A percentile compares a stretch with the other conserved stretches of the same genome.
phyloP scores from a whole-genome alignment of 2,797 vertebrate genomes.

The Parauchenoglanis punctatus region DNA sequence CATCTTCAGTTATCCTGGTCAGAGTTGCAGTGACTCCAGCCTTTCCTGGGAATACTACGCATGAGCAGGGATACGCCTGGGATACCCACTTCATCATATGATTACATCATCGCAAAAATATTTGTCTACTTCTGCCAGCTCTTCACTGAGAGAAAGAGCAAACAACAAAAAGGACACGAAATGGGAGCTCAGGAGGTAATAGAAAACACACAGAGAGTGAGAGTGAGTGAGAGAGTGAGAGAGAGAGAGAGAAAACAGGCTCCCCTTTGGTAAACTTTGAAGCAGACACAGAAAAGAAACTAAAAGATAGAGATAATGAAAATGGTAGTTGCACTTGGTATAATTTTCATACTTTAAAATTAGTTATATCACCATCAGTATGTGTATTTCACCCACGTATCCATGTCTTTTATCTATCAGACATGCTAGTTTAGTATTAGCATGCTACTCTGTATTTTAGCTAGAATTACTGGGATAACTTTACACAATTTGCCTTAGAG shows the following conservation, averaged over 20 bases:
- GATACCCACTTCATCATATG: slow-evolving; percentile 29
- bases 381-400: neutral
- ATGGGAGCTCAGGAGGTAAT: slow-evolving; percentile 26
- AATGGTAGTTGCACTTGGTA: neutral
- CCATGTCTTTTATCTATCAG: neutral
- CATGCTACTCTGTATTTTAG: neutral
- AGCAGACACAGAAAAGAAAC: slow-evolving; percentile 26
- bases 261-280: slow-evolving; percentile 66
- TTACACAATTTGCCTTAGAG: neutral
- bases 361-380: neutral
- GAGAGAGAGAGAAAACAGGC: slow-evolving; percentile 51
- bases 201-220: slow-evolving; percentile 37
- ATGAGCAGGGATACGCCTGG: too few relatives aligned
- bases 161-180: slow-evolving; percentile 27
- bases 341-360: neutral
- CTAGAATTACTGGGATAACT: neutral
- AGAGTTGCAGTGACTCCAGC: neutral
- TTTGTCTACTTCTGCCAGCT: slow-evolving; percentile 49
- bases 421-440: neutral
- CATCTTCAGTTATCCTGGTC: neutral
- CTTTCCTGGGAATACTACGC: too few relatives aligned
- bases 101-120: slow-evolving; percentile 53
- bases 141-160: slow-evolving; percentile 41
- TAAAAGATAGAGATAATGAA: neutral
- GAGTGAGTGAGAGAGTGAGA: slow-evolving; percentile 6